Conservation (phyloP, 2,113 vertebrate genomes). For the Tylochromis polylepis region DNA sequence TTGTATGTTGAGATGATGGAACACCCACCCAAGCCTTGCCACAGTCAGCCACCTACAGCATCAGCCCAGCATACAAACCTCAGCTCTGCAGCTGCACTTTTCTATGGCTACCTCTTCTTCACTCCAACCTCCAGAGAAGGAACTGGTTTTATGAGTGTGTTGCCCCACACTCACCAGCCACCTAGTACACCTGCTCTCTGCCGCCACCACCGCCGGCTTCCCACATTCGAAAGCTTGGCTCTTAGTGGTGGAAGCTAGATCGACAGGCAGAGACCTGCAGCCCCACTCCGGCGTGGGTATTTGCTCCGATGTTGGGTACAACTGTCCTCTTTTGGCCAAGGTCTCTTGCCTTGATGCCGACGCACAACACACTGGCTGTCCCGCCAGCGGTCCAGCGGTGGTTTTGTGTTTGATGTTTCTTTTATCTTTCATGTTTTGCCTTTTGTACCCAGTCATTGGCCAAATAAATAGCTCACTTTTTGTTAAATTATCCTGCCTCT, state of each 20-base stretch:
- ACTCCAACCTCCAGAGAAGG: background rate
- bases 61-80: background rate
- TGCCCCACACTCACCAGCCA: no score
- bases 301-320: background rate
- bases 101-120: background rate
- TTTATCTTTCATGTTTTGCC: background rate
- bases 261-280: background rate
- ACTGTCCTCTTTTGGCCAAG: background rate
- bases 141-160: background rate
- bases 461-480: background rate
- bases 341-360: background rate
- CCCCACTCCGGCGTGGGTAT: accelerated
- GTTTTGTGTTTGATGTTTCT: background rate
- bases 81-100: background rate
- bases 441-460: background rate
- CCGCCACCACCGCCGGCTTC: background rate
- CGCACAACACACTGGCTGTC: background rate
- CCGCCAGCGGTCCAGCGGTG: background rate
- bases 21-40: no score
- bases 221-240: background rate
- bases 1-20: no score
- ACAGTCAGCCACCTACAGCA: no score
- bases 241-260: background rate
- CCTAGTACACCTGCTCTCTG: background rate
- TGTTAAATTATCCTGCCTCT: background rate